Evolutionary conservation across 1,140 invertebrate species (phyloP), one percentile per base, ranked within the genome.

Genomic region (Zaprionus camerounensis): DNA sequence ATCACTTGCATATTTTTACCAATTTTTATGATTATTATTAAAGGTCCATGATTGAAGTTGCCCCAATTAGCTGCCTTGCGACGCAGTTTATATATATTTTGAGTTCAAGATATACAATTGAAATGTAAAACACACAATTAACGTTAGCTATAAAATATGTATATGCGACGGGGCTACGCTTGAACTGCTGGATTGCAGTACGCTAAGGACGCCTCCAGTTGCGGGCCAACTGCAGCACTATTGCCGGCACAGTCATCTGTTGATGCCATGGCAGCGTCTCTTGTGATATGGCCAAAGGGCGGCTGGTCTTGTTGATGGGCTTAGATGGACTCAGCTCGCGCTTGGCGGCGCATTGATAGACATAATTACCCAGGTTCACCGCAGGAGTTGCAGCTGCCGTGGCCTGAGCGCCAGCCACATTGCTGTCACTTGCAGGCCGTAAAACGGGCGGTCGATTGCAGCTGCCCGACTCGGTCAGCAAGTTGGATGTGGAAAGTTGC

Each of bases 321-420:
- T 58, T 51, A 58, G 61, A 77, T 49, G 36, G 61, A 66, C 26
- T 49, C 12, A 56, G 12, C 24, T 41, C 49, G 3, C 65, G 76
- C 49, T 66, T 65, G 77, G 51, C 69, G 63, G 69, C 80, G 36
- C 74, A 81, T 49, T 81, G 65, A 68, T 87, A 83, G 53, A 75
- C 73, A 34, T 78, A 81, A 67, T 80, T 71, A 62, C 61, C 65
- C 22, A 81, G 41, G 17, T 51, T 36, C 46, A 72, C 53, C 7
- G 58, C 76, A 56, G 68, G 55, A 61, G 56, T 38, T 24, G 15
- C 24, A 13, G 62, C 26, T 13, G 12, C 15, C 11, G 46, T 20
- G 15, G 36, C 20, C 46, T 71, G 49, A 22, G 38, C 22, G n/a
- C 17, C 24, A 11, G 51, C 61, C 69, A 56, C 64, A 51, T 41